Conservation (phyloP, 2,888 invertebrate genomes). For the Hypomecis atomaria region DNA sequence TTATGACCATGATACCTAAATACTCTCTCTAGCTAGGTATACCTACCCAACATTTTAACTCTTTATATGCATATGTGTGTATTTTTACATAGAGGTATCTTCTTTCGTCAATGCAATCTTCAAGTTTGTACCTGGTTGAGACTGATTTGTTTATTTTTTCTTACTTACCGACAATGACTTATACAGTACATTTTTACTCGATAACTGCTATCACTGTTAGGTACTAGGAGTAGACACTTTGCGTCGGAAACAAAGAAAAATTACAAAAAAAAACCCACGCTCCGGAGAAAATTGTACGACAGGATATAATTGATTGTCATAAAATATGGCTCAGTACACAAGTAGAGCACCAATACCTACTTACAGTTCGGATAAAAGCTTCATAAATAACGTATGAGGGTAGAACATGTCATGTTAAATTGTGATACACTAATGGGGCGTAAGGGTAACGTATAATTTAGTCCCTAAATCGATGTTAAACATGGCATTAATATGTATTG, state of each 20-base stretch:
- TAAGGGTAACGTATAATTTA: constrained; percentile 43
- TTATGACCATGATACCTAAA: not conserved
- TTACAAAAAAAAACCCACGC: not conserved
- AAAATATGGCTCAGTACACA: not conserved
- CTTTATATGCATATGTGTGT: too few relatives aligned
- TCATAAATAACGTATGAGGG: constrained; percentile 21
- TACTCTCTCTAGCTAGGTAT: too few relatives aligned
- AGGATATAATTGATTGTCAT: not conserved
- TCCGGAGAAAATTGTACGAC: not conserved
- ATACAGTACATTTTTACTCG: too few relatives aligned
- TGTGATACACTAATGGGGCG: constrained; percentile 28
- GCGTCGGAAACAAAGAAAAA: not conserved
- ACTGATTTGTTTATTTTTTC: too few relatives aligned
- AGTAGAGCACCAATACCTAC: not conserved
- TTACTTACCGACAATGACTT: too few relatives aligned
- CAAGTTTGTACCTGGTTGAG: too few relatives aligned
- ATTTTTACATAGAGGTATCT: too few relatives aligned
- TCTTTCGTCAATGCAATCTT: too few relatives aligned
- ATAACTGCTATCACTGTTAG: too few relatives aligned
- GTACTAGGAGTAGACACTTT: too few relatives aligned
- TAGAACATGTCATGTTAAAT: constrained; percentile 24
- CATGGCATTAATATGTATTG: constrained; percentile 74
- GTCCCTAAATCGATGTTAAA: constrained; percentile 55
- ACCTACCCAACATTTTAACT: too few relatives aligned
- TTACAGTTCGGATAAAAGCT: constrained; percentile 8